These are phyloP conservation scores for Podabrus alpinus DNA, from an alignment of 2,888 invertebrate genomes.

Conservation along the genomic window DNA sequence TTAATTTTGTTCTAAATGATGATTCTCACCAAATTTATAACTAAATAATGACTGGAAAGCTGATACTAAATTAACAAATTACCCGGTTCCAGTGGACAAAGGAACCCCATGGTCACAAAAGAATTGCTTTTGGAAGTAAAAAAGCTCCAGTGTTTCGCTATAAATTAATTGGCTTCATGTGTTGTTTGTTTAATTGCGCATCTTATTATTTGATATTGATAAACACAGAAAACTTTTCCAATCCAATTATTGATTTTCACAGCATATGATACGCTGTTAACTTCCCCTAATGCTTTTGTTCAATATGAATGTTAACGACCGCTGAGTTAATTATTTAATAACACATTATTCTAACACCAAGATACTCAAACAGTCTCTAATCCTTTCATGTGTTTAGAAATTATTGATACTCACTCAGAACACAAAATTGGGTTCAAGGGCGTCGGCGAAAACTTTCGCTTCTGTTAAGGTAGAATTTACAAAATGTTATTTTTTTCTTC, in stretches of 20 bases:
- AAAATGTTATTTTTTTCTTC: too few relatives aligned
- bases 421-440: too few relatives aligned
- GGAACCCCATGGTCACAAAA: neutral
- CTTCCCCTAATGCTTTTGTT: neutral
- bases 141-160: neutral
- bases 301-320: neutral
- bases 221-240: neutral
- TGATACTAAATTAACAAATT: neutral
- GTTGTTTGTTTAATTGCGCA: neutral
- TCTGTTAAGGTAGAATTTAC: too few relatives aligned
- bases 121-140: neutral
- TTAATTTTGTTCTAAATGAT: neutral
- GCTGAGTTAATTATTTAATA: neutral
- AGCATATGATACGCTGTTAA: neutral
- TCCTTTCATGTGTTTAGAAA: neutral
- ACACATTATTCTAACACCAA: neutral
- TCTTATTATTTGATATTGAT: neutral
- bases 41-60: neutral
- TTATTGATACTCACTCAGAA: too few relatives aligned
- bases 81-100: neutral
- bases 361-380: neutral
- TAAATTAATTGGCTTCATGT: neutral
- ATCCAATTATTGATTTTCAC: neutral
- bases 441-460: too few relatives aligned
- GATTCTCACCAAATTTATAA: neutral